Base-by-base conservation (phyloP, 1,140 invertebrate genomes). In the Leptinotarsa defecta region DNA sequence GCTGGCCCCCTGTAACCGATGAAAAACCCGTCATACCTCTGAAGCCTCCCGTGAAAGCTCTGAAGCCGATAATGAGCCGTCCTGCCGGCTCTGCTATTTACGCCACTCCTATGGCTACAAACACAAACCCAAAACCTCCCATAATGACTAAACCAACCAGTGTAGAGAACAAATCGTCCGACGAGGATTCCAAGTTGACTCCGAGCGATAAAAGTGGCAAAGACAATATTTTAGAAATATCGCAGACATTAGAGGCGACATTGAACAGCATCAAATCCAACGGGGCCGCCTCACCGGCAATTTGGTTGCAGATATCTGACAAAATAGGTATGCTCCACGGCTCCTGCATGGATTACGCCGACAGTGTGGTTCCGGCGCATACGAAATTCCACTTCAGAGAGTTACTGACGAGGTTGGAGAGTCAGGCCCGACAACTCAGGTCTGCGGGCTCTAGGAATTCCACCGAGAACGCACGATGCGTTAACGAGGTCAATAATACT, bases 331-430 rank as follows among this genome's bases (percentile, higher is more conserved):
- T 93, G 63, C 87, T 96, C 61, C 93, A 95, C 80, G 90, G 91
- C 1, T 92, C 93, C 74, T 96, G 94, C 84, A 87, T 90, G 57
- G 90, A 90, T 61, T 92, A 93, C 72, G 89, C 88, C 1, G 88
- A 88, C 74, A 92, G 93, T 76, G 90, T 93, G 3, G 92, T 95
- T 77, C 91, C 95, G 20, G 94, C 95, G 19, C 94, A 95, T 82
- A 91, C 93, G 34, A 92, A 96, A 74, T 96, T 98, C 84, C 94
- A 96, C 79, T 92, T 96, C 81, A 91, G 95, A 13, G 95, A 97
- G 83, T 87, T 97, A 71, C 89, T 97, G 4, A 91, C 92, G 0
- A 88, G 92, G 11, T 87, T 98, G 24, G 95, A 97, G 83, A 88
- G 89, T 3, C 93, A 96, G 83, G 93, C 93, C 22, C 89, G 93